Conservation (phyloP, 2,113 vertebrate species). For the Asarcornis scutulata region DNA sequence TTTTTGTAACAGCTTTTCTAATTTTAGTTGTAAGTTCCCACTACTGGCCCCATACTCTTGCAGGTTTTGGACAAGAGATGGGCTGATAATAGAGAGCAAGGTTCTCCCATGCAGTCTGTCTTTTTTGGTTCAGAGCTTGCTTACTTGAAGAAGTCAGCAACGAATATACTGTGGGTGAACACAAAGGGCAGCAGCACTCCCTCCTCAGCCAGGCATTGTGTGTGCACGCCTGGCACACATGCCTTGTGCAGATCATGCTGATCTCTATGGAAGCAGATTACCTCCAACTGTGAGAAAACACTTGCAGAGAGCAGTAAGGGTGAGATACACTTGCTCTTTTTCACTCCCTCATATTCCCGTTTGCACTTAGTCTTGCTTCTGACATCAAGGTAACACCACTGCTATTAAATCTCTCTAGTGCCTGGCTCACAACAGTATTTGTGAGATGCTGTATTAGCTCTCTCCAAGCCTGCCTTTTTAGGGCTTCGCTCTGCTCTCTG, state of each 20-base stretch:
- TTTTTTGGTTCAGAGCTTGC: neutral
- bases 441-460: neutral
- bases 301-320: neutral
- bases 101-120: neutral
- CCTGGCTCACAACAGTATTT: neutral
- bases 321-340: neutral
- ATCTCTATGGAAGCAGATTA: neutral
- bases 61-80: neutral
- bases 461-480: neutral
- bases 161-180: accelerated
- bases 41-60: neutral
- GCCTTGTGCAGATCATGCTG: neutral
- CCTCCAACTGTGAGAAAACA: neutral
- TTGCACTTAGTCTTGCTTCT: neutral
- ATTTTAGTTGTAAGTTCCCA: neutral
- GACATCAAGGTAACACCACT: accelerated
- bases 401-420: neutral
- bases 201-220: accelerated
- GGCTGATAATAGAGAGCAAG: neutral
- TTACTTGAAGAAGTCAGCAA: neutral
- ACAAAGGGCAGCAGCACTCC: neutral
- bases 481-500: neutral
- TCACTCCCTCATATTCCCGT: neutral
- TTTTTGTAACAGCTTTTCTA: neutral
- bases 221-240: neutral